Evolutionary conservation across 2,113 vertebrate species (phyloP), one percentile per base, ranked within the genome.

Genomic region (Hippocampus guttulatus): DNA sequence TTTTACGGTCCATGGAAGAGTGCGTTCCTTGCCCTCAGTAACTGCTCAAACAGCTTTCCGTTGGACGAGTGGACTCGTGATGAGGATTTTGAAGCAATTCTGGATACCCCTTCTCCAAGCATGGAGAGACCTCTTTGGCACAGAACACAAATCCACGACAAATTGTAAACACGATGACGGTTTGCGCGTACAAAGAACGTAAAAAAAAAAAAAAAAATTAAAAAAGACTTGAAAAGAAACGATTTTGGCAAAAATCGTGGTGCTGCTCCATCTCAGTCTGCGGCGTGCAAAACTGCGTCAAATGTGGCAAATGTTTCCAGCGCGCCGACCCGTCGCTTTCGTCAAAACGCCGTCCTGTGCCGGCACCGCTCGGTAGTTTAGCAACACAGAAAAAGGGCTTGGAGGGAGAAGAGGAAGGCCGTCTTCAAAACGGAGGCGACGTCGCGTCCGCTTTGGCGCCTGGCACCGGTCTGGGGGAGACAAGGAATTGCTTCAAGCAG

Each of bases 381-480:
- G 77, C 76, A 63, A 76, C 81, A 21, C 1, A 21, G 33, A 58
- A 27, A 27, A 92, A 90, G 87, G 86, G 84, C 86, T 87, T 81
- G 79, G 69, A 73, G 81, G 66, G 52, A 68, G 75, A 45, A 60
- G 73, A 78, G 79, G 70, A 73, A 73, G 80, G 88, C 94, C 93
- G 94, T 86, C 94, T 95, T 88, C 89, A 88, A 60, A 90, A 91
- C 25, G 71, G 75, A 69, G 89, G 87, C 12, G 92, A 92, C 75
- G 87, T 81, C 70, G 89, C 77, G 68, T 88, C 92, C 86, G 72
- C 79, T 91, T 93, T 95, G 85, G 92, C 81, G 82, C 92, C 87
- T 78, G 93, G 92, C 73, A 92, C 87, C 14, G 93, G 89, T 82
- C 89, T 89, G 80, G 69, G 70, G 11, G 20, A 30, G 8, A 25